Percentiles rank a stretch among this genome's conserved stretches.
These are phyloP conservation scores for Eulithis testata DNA, from an alignment of 2,888 invertebrate genomes.

Conservation along the genomic window DNA sequence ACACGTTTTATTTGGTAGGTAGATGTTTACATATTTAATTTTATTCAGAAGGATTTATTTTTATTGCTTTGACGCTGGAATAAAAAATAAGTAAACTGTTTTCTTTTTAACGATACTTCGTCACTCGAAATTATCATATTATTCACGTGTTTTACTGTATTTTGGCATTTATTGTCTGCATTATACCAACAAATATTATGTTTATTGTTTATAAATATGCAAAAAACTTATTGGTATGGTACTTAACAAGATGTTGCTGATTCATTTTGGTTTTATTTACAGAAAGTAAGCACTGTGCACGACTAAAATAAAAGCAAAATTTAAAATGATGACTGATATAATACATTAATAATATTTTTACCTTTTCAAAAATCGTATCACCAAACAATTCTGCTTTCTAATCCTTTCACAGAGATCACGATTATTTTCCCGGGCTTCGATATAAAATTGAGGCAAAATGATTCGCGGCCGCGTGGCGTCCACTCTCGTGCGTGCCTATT, in stretches of 20 bases:
- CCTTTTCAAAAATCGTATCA: conserved; percentile 8
- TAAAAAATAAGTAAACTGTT: background rate
- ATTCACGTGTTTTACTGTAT: too few relatives aligned
- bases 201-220: too few relatives aligned
- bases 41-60: background rate
- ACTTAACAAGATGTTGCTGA: background rate
- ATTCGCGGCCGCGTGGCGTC: conserved; percentile 47
- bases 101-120: too few relatives aligned
- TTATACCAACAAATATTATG: too few relatives aligned
- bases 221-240: background rate
- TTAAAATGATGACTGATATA: background rate
- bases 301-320: background rate
- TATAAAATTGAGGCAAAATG: conserved; percentile 2
- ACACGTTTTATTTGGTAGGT: conserved; percentile 27
- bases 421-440: conserved; percentile 24
- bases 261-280: background rate
- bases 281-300: background rate
- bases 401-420: conserved; percentile 35
- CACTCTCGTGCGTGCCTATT: conserved; percentile 55
- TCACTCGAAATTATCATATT: too few relatives aligned
- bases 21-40: conserved; percentile 2
- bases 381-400: conserved; percentile 1
- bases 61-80: background rate
- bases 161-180: too few relatives aligned
- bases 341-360: conserved; percentile 5